These are phyloP conservation scores for Coregonus suidteri DNA, from an alignment of 2,797 vertebrate genomes.

Conservation along the genomic window DNA sequence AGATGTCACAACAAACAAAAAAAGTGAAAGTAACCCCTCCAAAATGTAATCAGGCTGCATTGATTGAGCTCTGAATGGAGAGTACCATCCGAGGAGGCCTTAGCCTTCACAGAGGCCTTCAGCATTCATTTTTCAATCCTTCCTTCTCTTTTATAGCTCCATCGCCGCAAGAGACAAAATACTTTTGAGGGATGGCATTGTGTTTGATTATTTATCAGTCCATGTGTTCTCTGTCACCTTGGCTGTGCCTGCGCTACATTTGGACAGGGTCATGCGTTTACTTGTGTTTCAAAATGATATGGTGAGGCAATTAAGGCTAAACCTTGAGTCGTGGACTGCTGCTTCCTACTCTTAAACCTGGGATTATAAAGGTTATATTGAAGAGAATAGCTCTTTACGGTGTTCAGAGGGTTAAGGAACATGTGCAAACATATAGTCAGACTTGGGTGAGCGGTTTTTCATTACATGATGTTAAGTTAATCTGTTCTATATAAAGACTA, in stretches of 20 bases:
- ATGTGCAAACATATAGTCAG: constrained; percentile 5
- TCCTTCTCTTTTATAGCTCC: too few species aligned
- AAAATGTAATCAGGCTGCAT: constrained; percentile 76
- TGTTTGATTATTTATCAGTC: neutral
- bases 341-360: constrained; percentile 21
- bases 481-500: constrained; percentile 47
- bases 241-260: neutral
- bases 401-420: constrained; percentile 15
- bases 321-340: constrained; percentile 22
- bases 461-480: constrained; percentile 34
- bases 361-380: constrained; percentile 41
- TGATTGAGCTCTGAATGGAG: constrained; percentile 76
- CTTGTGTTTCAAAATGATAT: neutral
- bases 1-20: constrained; percentile 80
- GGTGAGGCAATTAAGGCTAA: constrained; percentile 32
- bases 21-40: constrained; percentile 65
- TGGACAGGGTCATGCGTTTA: neutral
- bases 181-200: neutral
- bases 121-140: neutral
- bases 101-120: neutral
- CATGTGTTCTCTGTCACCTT: neutral
- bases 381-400: constrained; percentile 26
- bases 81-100: constrained; percentile 13
- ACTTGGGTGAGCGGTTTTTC: constrained; percentile 31
- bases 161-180: neutral